Conservation (phyloP, 2,888 invertebrate species). For the Acrobasis consociella region DNA sequence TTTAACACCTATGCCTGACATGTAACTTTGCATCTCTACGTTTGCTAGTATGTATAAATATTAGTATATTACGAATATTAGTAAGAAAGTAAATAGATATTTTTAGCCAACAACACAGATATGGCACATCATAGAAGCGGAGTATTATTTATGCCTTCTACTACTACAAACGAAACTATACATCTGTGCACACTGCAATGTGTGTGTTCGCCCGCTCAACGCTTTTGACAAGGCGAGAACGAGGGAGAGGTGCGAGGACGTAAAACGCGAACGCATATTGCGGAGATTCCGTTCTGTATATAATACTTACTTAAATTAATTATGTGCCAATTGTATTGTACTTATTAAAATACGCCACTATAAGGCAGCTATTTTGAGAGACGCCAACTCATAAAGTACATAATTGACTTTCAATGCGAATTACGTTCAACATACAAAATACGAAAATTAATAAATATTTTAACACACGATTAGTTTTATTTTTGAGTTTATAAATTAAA, state of each 20-base stretch:
- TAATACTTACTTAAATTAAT: too few species aligned
- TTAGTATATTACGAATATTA: too few species aligned
- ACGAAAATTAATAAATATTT: background rate
- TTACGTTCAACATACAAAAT: background rate
- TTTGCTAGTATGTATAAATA: conserved; percentile 12
- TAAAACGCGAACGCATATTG: too few species aligned
- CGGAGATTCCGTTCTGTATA: too few species aligned
- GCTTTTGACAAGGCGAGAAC: too few species aligned
- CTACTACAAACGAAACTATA: too few species aligned
- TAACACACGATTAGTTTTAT: background rate
- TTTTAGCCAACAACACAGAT: conserved; percentile 2
- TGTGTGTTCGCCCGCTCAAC: too few species aligned
- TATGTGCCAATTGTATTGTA: background rate
- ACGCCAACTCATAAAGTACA: background rate
- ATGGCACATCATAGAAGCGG: too few species aligned
- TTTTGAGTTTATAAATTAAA: background rate
- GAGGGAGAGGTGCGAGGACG: too few species aligned
- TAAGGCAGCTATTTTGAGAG: background rate
- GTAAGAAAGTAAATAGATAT: conserved; percentile 30
- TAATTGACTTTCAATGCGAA: background rate
- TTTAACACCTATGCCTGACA: background rate
- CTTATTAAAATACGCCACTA: background rate
- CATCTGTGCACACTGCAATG: too few species aligned
- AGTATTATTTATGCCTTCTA: too few species aligned
- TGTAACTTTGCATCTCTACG: conserved; percentile 9